Evolutionary conservation across 2,113 vertebrate genomes (phyloP).

Genomic region (Ochotona princeps): DNA sequence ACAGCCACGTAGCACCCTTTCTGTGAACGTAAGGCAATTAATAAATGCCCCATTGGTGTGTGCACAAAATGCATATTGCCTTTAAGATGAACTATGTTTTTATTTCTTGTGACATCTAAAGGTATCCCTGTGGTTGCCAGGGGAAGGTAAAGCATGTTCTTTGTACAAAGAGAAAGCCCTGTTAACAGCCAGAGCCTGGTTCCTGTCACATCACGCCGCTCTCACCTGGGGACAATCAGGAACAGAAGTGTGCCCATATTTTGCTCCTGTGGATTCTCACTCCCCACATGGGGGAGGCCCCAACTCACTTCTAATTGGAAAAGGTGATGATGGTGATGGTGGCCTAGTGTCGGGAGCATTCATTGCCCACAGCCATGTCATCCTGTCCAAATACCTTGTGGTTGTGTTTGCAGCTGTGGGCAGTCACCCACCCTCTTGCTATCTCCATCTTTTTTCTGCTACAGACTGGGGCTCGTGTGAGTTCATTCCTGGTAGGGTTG

Average conservation of each 20-base stretch:
- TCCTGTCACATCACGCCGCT: background rate
- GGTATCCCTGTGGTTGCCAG: background rate
- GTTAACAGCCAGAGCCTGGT: background rate
- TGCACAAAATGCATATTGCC: background rate
- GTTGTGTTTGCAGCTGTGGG: background rate
- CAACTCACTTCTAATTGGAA: background rate
- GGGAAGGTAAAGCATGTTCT: background rate
- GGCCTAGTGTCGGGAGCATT: too few species aligned
- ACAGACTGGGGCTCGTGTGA: background rate
- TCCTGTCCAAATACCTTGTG: background rate
- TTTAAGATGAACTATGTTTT: background rate
- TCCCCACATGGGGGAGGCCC: background rate
- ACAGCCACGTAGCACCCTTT: background rate
- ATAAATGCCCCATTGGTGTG: background rate
- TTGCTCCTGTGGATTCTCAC: background rate
- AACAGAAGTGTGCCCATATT: background rate
- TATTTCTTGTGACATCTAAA: background rate
- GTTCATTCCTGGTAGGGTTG: background rate
- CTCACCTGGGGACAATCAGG: background rate
- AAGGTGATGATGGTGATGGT: background rate
- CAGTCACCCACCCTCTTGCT: background rate
- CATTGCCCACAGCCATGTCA: rapidly evolving
- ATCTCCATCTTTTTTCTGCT: background rate
- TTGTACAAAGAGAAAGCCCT: background rate
- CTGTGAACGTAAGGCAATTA: background rate